Percentiles rank a stretch among this genome's conserved stretches.
Conservation (phyloP, 2,113 vertebrate species). For the Anas platyrhynchos region DNA sequence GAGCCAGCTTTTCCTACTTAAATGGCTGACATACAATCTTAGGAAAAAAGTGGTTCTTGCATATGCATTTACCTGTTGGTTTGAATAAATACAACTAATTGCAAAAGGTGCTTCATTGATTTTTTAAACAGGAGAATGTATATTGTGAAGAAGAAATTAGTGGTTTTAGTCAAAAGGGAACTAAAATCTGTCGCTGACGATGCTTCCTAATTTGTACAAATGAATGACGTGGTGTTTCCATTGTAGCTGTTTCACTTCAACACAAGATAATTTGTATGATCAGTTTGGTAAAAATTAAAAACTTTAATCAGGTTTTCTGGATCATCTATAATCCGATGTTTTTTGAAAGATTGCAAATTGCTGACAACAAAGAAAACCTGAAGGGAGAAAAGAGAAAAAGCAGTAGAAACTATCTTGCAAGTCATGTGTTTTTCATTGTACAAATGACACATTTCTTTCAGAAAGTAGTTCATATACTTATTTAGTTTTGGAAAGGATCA, state of each 20-base stretch:
- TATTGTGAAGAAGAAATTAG: background rate
- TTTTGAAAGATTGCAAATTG: background rate
- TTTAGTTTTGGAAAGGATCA: background rate
- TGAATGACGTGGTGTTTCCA: background rate
- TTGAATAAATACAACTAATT: background rate
- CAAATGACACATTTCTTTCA: background rate
- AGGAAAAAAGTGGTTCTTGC: background rate
- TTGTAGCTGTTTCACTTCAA: constrained; percentile 1
- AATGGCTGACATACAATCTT: background rate
- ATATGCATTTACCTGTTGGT: background rate
- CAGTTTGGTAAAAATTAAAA: background rate
- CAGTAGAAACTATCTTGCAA: background rate
- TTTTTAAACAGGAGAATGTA: background rate
- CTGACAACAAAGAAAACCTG: background rate
- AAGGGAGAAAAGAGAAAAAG: background rate
- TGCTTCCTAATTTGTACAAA: background rate
- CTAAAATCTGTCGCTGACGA: background rate
- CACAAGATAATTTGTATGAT: background rate
- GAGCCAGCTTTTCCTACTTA: background rate
- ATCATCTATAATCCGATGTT: background rate
- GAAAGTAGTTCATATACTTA: background rate
- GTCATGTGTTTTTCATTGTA: background rate
- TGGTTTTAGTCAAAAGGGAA: background rate
- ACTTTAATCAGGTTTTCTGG: background rate
- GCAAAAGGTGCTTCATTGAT: background rate